Percentiles rank a stretch among this genome's conserved stretches.
phyloP scores from a whole-genome alignment of 37 sponge, comb jelly and placozoan species.

The Diacarnus erythraeanus region DNA sequence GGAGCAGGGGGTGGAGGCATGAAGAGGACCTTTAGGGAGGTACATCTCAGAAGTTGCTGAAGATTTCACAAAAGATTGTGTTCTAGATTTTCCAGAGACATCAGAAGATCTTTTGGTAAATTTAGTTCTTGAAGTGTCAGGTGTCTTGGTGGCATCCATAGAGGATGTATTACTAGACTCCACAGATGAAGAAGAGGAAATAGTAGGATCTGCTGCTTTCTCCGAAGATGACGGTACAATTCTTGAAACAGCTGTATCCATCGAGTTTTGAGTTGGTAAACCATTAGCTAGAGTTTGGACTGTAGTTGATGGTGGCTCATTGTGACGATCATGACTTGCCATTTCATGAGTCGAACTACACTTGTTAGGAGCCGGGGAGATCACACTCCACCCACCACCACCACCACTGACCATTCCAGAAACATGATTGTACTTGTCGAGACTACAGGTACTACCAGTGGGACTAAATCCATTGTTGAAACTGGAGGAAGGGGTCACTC shows the following conservation, averaged over 20 bases:
- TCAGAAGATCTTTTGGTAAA: not conserved
- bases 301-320: not conserved
- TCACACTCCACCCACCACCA: not conserved
- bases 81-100: not conserved
- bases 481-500: conserved; percentile 26
- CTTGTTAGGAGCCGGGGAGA: not conserved
- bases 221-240: not conserved
- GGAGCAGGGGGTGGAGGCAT: not conserved
- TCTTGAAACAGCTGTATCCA: conserved; percentile 22
- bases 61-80: not conserved
- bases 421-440: conserved; percentile 14
- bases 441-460: conserved; percentile 39
- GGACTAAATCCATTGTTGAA: conserved; percentile 47
- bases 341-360: not conserved
- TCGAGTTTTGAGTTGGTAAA: not conserved
- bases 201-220: not conserved
- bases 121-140: not conserved
- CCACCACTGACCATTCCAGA: not conserved
- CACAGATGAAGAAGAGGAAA: not conserved
- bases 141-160: not conserved
- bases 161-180: too few relatives aligned
- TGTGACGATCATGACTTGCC: not conserved
- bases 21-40: not conserved
- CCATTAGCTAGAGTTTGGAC: not conserved
- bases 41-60: not conserved